A percentile compares a stretch with the other conserved stretches of the same genome.
phyloP scores from a whole-genome alignment of 2,888 invertebrate genomes.

The Agrochola circellaris region DNA sequence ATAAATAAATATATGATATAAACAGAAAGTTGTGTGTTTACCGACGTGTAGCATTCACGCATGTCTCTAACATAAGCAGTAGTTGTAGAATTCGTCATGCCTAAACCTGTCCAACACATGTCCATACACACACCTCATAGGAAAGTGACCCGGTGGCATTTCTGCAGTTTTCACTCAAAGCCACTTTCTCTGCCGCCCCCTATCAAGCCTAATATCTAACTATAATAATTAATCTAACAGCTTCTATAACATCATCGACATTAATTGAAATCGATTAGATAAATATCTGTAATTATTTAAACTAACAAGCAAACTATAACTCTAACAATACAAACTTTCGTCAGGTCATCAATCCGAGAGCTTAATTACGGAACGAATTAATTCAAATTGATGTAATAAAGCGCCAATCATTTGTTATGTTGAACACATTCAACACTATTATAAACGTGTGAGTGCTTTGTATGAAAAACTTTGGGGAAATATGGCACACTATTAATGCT shows the following conservation, averaged over 20 bases:
- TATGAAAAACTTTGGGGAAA: slow-evolving; percentile 59
- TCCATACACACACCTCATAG: slow-evolving; percentile 75
- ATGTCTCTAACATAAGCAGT: slow-evolving; percentile 56
- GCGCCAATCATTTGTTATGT: slow-evolving; percentile 38
- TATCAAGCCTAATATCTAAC: slow-evolving; percentile 40
- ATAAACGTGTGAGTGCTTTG: slow-evolving; percentile 36
- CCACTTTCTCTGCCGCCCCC: slow-evolving; percentile 78
- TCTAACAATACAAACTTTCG: slow-evolving; percentile 57
- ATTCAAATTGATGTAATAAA: slow-evolving; percentile 58
- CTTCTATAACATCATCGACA: slow-evolving; percentile 52
- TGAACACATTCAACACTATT: slow-evolving; percentile 38
- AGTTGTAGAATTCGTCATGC: slow-evolving; percentile 67
- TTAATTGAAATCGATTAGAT: slow-evolving; percentile 63
- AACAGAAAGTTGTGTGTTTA: slow-evolving; percentile 62
- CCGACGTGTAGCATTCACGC: slow-evolving; percentile 46
- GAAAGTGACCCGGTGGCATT: slow-evolving; percentile 84
- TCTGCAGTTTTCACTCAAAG: slow-evolving; percentile 81
- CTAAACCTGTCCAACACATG: slow-evolving; percentile 78
- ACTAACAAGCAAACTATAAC: slow-evolving; percentile 45
- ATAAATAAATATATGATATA: slow-evolving; percentile 28
- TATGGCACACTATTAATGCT: slow-evolving; percentile 65
- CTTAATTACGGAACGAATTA: slow-evolving; percentile 53
- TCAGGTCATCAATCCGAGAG: slow-evolving; percentile 46
- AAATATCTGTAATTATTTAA: slow-evolving; percentile 47
- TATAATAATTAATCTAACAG: slow-evolving; percentile 50